Conservation (phyloP, 2,888 invertebrate genomes). For the Ophraella communa region DNA sequence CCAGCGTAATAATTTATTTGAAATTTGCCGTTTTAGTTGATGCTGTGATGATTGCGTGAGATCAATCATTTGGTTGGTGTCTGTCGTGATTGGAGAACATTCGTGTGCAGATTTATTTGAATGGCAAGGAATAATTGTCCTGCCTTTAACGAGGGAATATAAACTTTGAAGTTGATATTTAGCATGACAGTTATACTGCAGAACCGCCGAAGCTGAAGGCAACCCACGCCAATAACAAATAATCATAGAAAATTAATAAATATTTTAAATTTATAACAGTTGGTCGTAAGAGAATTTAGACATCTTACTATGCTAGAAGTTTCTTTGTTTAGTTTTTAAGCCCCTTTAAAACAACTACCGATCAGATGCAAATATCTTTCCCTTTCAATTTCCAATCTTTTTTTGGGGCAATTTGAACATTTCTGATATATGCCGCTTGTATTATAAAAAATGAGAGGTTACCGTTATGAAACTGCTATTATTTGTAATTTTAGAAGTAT, state of each 20-base stretch:
- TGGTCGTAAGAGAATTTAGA: too few species aligned
- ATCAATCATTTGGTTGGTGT: slow-evolving; percentile 29
- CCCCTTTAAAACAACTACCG: too few species aligned
- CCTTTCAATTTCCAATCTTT: too few species aligned
- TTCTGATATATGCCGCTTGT: too few species aligned
- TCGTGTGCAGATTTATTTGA: slow-evolving; percentile 24
- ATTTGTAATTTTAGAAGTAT: too few species aligned
- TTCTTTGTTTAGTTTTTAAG: too few species aligned
- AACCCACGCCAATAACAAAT: not conserved
- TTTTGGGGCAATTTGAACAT: too few species aligned
- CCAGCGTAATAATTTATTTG: slow-evolving; percentile 30
- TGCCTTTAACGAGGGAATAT: slow-evolving; percentile 23
- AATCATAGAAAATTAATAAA: not conserved
- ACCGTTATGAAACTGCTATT: too few species aligned
- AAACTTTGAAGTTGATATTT: slow-evolving; percentile 17
- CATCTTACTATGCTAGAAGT: too few species aligned
- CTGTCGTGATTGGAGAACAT: slow-evolving; percentile 30
- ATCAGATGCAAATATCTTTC: too few species aligned
- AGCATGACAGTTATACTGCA: slow-evolving; percentile 17
- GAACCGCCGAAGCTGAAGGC: not conserved
- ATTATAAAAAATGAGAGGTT: too few species aligned
- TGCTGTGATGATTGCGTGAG: slow-evolving; percentile 28
- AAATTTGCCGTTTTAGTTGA: slow-evolving; percentile 26
- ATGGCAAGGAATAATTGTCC: slow-evolving; percentile 19
- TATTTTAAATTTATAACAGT: not conserved